phyloP scores from a whole-genome alignment of 1,140 invertebrate species.

The Drosophila micromelanica region DNA sequence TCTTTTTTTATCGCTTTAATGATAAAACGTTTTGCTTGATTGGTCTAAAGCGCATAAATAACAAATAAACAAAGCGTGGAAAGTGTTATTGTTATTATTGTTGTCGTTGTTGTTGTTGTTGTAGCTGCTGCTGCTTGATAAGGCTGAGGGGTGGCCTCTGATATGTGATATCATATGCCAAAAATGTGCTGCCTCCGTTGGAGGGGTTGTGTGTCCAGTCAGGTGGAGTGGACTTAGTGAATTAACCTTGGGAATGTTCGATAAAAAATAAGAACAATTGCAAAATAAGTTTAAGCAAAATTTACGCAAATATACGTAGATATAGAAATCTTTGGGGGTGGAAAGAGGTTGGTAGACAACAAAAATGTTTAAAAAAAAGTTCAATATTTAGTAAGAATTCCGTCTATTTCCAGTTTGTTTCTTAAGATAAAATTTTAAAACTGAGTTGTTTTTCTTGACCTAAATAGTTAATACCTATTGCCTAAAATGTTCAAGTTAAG shows the following conservation, averaged over 20 bases:
- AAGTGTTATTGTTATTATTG: constrained; percentile 48
- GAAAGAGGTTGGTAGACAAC: not conserved
- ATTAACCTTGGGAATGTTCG: constrained; percentile 16
- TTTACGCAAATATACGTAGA: not conserved
- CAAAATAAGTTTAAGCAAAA: not conserved
- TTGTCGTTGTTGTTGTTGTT: constrained; percentile 28
- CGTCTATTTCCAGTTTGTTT: no score
- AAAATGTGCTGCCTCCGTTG: constrained; percentile 1
- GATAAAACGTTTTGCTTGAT: constrained; percentile 81
- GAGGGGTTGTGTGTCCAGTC: not conserved
- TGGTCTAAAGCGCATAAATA: constrained; percentile 77
- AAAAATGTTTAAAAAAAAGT: no score
- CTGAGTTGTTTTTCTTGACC: no score
- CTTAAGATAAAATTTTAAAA: no score
- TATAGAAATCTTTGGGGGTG: not conserved
- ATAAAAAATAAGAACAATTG: constrained; percentile 8
- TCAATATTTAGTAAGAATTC: no score
- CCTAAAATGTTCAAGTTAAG: no score
- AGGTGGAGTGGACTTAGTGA: constrained; percentile 23
- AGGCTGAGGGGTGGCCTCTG: constrained; percentile 7
- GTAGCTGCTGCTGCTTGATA: not conserved
- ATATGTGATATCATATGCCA: constrained; percentile 24
- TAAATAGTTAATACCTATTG: no score
- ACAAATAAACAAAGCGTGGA: constrained; percentile 73
- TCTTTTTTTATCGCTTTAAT: constrained; percentile 77